Percentiles rank a stretch among this genome's conserved stretches.
Evolutionary conservation across 2,888 invertebrate genomes (phyloP).

Genomic region (Mechanitis mazaeus): DNA sequence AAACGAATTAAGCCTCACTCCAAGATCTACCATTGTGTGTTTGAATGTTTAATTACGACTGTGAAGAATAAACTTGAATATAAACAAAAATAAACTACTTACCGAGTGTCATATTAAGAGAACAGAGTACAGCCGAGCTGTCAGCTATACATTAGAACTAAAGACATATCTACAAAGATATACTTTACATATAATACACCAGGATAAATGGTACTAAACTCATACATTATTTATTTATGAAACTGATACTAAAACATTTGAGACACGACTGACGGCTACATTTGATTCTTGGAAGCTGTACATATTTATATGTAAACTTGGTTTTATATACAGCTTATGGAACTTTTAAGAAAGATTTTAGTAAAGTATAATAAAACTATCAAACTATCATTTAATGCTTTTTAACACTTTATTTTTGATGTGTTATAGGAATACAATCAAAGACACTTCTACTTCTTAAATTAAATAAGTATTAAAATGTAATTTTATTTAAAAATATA

Average conservation of each 20-base stretch:
- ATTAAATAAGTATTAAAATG: no score
- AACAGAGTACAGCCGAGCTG: neutral
- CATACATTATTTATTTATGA: neutral
- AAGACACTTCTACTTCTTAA: no score
- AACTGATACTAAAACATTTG: slow-evolving; percentile 1
- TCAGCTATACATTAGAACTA: neutral
- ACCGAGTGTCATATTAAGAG: slow-evolving; percentile 2
- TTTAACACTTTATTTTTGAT: no score
- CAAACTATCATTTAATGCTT: no score
- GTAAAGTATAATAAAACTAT: no score
- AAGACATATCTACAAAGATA: neutral
- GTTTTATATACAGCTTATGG: neutral
- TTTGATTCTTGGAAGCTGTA: neutral
- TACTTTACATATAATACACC: neutral
- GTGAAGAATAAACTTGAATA: slow-evolving; percentile 1
- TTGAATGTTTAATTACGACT: slow-evolving; percentile 33
- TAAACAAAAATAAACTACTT: slow-evolving; percentile 5
- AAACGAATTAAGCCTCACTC: slow-evolving; percentile 32
- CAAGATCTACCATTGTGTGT: slow-evolving; percentile 29
- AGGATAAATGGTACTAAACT: neutral
- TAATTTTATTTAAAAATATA: no score
- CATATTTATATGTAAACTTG: neutral
- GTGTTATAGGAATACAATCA: no score
- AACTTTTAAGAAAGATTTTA: neutral
- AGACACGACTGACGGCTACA: neutral